Evolutionary conservation across 1,140 invertebrate genomes (phyloP), one percentile per base, ranked within the genome.

Genomic region (Conus betulinus): DNA sequence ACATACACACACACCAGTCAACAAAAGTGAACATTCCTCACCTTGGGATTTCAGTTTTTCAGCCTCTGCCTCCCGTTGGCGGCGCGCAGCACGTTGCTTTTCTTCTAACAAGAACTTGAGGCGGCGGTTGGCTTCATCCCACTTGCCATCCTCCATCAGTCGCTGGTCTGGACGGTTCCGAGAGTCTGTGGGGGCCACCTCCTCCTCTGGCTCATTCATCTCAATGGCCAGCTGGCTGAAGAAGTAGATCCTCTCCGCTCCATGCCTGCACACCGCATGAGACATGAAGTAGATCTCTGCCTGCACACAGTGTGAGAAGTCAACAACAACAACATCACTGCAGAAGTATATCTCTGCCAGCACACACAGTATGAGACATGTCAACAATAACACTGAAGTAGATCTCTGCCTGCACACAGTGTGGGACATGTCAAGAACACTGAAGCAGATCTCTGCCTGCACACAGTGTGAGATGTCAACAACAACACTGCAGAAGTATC

Each of bases 211-310:
- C 95, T 99, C 99, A 95, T 99, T 99, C 83, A 99, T 95, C 96
- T 99, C 98, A 94, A 98, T 97, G 25, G 99, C 98, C 91, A 99
- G 96, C 94, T 97, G 95, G 13, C 98, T 99, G 95, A 99, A 99
- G 95, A 98, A 97, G 95, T 99, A 99, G 89, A 94, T 94, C 87
- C 93, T 94, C 78, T 98, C 97, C 89, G 96, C 95, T 85, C 97
- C 97, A 25, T 96, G 95, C 27, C 97, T 98, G 94, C 20, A 71
- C 8, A 60, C 57, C 0, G 8, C 57, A 3, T 39, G 39, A 39
- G 39, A 39, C 39, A 39, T 39, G 39, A 39, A 39, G 39, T 39
- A 39, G 39, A 39, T 39, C 39, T 39, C 39, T 39, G 39, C 39
- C 39, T 39, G 39, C 39, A 39, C 39, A 39, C 39, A 39, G 39